phyloP scores from a whole-genome alignment of 2,113 vertebrate species.

The Hemichromis elongatus region DNA sequence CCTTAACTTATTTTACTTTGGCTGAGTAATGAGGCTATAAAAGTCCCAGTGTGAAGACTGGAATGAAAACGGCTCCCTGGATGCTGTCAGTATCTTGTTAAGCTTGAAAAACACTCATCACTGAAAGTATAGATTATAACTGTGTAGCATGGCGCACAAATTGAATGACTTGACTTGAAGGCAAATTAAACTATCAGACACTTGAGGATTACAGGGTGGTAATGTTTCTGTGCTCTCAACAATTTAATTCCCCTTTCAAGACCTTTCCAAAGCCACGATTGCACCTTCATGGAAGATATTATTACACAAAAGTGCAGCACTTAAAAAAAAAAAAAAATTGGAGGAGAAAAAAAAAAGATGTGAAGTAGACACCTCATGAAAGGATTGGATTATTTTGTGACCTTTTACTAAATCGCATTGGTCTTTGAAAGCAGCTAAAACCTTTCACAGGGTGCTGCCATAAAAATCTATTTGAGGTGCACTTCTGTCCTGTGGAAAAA shows the following conservation, averaged over 20 bases:
- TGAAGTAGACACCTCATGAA: slow-evolving; percentile 21
- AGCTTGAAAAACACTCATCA: slow-evolving; percentile 4
- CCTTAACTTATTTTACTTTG: slow-evolving; percentile 45
- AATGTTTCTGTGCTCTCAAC: neutral
- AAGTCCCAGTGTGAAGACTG: neutral
- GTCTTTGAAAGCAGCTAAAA: slow-evolving; percentile 48
- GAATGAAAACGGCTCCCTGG: slow-evolving; percentile 1
- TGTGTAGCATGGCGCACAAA: neutral
- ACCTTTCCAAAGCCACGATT: slow-evolving; percentile 4
- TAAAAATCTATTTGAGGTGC: slow-evolving; percentile 31
- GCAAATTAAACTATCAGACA: slow-evolving; percentile 1
- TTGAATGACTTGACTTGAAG: neutral
- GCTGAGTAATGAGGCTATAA: slow-evolving; percentile 44
- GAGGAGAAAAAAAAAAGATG: neutral
- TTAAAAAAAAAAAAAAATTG: neutral
- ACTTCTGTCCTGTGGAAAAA: slow-evolving; percentile 23
- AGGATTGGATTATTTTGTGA: slow-evolving; percentile 43
- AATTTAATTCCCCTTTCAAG: neutral
- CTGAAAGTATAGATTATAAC: neutral
- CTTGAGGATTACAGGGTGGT: neutral
- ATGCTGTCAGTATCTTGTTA: neutral
- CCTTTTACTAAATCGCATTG: slow-evolving; percentile 31
- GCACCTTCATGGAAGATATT: slow-evolving; percentile 2
- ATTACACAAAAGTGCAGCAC: slow-evolving; percentile 9
- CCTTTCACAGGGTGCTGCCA: slow-evolving; percentile 6